These are phyloP conservation scores for Poecilus cupreus DNA, from an alignment of 2,888 invertebrate species.

Conservation along the genomic window DNA sequence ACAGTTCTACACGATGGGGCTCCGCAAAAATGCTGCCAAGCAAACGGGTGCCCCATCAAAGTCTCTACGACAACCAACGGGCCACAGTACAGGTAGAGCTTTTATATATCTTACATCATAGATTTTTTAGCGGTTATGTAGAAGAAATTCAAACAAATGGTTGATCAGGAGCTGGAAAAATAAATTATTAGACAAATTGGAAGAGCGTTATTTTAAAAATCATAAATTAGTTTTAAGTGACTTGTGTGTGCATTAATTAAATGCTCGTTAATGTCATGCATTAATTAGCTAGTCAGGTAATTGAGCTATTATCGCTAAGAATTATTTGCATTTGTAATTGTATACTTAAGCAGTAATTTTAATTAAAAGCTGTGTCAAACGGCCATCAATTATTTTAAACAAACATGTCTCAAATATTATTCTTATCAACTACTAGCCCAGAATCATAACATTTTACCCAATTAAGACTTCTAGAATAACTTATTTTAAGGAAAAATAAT, in stretches of 20 bases:
- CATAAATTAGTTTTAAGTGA: background rate
- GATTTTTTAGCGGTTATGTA: too few relatives aligned
- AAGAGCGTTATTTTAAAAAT: too few relatives aligned
- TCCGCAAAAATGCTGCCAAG: conserved; percentile 42
- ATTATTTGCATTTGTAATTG: background rate
- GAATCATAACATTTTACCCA: too few relatives aligned
- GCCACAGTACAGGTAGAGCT: conserved; percentile 51
- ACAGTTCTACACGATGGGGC: conserved; percentile 16
- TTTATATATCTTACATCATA: too few relatives aligned
- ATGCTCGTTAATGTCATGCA: background rate
- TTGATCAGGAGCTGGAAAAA: too few relatives aligned
- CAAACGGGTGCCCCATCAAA: conserved; percentile 47
- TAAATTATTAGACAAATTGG: too few relatives aligned
- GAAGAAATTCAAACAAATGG: too few relatives aligned
- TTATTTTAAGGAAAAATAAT: too few relatives aligned
- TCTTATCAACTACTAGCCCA: too few relatives aligned
- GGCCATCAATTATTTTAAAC: too few relatives aligned
- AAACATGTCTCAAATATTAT: too few relatives aligned
- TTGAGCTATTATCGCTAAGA: background rate
- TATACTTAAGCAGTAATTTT: background rate
- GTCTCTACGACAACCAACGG: conserved; percentile 35
- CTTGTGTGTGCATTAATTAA: background rate
- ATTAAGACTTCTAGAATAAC: too few relatives aligned
- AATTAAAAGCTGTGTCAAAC: background rate
- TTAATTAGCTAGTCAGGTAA: background rate